These are phyloP conservation scores for Colossoma macropomum DNA, from an alignment of 2,113 vertebrate species.

Conservation along the genomic window DNA sequence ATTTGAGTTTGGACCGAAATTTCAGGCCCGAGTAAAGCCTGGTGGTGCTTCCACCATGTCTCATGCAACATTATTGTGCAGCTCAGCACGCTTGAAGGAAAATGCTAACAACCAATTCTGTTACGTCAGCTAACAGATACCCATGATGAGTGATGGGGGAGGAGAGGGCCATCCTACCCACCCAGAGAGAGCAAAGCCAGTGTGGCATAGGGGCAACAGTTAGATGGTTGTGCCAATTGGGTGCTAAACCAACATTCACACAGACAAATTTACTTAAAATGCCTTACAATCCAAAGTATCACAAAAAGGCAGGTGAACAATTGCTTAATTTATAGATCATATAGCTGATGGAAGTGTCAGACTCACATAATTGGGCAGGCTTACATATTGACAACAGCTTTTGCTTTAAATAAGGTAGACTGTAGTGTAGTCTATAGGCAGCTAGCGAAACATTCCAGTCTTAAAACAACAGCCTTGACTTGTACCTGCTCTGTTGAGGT, in stretches of 20 bases:
- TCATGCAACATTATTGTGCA: too few species aligned
- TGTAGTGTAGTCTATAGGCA: neutral
- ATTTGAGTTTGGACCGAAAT: too few species aligned
- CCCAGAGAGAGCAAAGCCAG: too few species aligned
- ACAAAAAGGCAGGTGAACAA: neutral
- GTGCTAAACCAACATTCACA: neutral
- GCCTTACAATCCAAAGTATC: neutral
- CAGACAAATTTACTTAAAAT: neutral
- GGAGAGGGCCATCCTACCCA: too few species aligned
- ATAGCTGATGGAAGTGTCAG: neutral
- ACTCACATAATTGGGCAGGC: neutral
- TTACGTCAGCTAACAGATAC: too few species aligned
- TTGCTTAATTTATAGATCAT: neutral
- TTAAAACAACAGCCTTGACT: neutral
- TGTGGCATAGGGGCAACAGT: too few species aligned
- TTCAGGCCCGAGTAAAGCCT: too few species aligned
- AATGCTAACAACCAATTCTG: too few species aligned
- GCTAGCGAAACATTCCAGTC: neutral
- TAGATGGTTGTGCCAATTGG: too few species aligned
- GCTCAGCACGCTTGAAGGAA: too few species aligned
- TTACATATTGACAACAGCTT: neutral
- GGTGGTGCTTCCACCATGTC: too few species aligned
- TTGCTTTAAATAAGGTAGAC: neutral
- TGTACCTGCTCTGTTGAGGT: slow-evolving; percentile 19
- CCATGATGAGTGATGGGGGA: too few species aligned